Evolutionary conservation across 92 coral and sea anemone species (phyloP).

Genomic region (Parazoanthus swiftii): DNA sequence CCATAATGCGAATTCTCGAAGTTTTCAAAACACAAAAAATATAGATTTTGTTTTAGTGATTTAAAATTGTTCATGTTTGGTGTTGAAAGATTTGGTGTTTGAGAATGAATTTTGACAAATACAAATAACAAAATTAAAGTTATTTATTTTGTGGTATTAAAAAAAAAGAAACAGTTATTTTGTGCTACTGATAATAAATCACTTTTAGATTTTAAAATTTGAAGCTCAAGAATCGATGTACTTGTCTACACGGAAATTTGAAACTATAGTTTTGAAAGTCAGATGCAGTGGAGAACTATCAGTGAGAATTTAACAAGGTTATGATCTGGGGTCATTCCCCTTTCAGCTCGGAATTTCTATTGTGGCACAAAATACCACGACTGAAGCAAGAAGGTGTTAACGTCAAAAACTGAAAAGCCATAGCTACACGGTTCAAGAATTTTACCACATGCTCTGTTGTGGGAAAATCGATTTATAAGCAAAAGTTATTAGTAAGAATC

Average conservation of each 20-base stretch:
- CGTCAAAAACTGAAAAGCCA: not conserved
- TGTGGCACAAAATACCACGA: no score
- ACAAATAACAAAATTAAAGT: not conserved
- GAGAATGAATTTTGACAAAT: not conserved
- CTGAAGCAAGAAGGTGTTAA: no score
- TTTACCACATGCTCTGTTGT: not conserved
- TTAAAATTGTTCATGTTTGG: no score
- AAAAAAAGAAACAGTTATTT: no score
- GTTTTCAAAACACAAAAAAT: no score
- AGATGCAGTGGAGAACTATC: no score
- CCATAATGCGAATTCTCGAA: no score
- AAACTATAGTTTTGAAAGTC: no score
- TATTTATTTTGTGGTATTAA: not conserved
- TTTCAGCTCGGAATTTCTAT: not conserved
- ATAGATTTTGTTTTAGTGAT: no score
- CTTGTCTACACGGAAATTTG: not conserved
- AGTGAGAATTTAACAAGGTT: not conserved
- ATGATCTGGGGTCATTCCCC: not conserved
- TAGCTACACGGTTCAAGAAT: not conserved
- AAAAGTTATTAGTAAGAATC: not conserved
- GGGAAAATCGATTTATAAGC: not conserved
- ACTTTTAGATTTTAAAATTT: not conserved
- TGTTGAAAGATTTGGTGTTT: not conserved
- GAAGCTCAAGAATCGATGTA: no score
- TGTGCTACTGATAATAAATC: not conserved